These are phyloP conservation scores for Drosophila paranaensis DNA, from an alignment of 2,888 invertebrate genomes.

Conservation along the genomic window DNA sequence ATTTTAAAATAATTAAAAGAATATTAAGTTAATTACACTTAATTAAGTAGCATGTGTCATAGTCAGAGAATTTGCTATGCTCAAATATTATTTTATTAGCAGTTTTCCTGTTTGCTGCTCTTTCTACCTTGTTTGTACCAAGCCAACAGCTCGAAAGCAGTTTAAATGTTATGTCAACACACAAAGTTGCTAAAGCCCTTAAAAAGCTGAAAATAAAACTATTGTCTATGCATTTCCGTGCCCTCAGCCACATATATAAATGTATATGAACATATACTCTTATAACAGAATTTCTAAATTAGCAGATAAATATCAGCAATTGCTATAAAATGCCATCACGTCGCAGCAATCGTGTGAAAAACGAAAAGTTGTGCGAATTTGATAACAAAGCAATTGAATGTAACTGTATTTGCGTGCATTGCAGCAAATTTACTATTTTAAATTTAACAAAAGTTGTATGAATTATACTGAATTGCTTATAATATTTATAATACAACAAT, in stretches of 20 bases:
- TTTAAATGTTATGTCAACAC: constrained; percentile 2
- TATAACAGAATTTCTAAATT: constrained; percentile 32
- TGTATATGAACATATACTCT: background rate
- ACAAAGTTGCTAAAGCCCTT: constrained; percentile 8
- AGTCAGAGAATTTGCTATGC: background rate
- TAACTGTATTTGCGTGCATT: background rate
- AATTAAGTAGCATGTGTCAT: no score
- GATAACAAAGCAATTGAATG: constrained; percentile 32
- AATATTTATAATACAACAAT: no score
- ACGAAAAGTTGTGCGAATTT: constrained; percentile 50
- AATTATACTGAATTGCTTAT: constrained; percentile 1
- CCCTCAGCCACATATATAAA: background rate
- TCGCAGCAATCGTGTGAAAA: constrained; percentile 52
- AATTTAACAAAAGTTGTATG: constrained; percentile 1
- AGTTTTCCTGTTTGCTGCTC: background rate
- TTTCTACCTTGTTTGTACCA: background rate
- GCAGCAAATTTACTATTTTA: background rate
- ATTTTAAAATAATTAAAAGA: background rate
- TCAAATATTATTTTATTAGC: background rate
- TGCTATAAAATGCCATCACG: constrained; percentile 6
- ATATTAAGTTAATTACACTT: background rate
- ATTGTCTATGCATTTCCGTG: background rate
- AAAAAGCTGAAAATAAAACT: background rate
- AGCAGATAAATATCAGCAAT: constrained; percentile 52
- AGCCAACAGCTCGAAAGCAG: background rate